phyloP scores from a whole-genome alignment of 2,113 vertebrate species.

The Brachirus orientalis region DNA sequence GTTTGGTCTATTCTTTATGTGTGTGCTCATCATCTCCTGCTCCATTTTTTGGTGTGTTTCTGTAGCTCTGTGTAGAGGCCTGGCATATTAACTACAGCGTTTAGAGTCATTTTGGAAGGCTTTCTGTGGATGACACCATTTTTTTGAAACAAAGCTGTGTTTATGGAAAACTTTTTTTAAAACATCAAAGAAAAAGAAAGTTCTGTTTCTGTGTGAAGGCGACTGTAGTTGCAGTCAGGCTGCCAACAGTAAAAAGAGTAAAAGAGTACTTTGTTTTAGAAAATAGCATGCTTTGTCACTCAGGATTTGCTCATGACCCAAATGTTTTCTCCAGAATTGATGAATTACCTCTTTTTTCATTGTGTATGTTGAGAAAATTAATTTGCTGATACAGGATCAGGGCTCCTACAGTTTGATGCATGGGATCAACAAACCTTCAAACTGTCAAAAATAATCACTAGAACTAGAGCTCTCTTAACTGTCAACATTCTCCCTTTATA shows the following conservation, averaged over 20 bases:
- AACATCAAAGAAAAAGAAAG: no score
- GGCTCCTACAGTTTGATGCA: background rate
- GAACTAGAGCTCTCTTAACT: background rate
- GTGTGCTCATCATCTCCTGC: no score
- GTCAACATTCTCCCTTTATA: background rate
- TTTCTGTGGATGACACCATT: no score
- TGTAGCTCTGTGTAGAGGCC: no score
- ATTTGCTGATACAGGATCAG: slow-evolving; percentile 3
- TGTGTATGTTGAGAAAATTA: slow-evolving; percentile 23
- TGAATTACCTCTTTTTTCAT: slow-evolving; percentile 15
- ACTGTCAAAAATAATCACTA: no score
- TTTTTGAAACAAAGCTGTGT: no score
- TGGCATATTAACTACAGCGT: no score
- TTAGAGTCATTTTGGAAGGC: no score
- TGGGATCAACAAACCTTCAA: slow-evolving; percentile 8
- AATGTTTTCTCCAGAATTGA: slow-evolving; percentile 21
- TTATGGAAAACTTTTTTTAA: no score
- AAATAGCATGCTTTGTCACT: slow-evolving; percentile 16
- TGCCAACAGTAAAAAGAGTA: slow-evolving; percentile 37
- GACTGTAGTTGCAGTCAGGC: background rate
- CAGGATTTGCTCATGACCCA: background rate
- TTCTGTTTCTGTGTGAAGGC: slow-evolving; percentile 13
- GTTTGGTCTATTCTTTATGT: no score
- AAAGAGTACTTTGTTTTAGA: slow-evolving; percentile 33
- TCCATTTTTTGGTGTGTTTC: no score